These are phyloP conservation scores for Drosophila lacertosa DNA, from an alignment of 1,140 invertebrate genomes.

Conservation along the genomic window DNA sequence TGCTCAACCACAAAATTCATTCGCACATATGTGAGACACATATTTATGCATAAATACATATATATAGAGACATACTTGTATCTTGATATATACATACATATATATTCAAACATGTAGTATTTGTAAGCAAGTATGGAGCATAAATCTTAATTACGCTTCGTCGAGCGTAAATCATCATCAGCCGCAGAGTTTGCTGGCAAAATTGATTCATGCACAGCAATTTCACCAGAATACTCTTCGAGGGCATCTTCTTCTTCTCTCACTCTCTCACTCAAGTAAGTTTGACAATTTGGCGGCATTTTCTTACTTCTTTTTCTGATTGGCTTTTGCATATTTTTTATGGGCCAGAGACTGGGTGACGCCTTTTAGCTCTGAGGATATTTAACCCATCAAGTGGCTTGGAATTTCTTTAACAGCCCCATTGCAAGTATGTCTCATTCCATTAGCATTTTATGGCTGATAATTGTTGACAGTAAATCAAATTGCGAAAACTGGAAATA, in stretches of 20 bases:
- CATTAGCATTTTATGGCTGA: constrained; percentile 38
- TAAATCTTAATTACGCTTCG: constrained; percentile 82
- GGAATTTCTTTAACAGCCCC: constrained; percentile 14
- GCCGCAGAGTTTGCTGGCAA: constrained; percentile 39
- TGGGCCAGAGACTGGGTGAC: constrained; percentile 55
- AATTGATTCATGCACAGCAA: constrained; percentile 64
- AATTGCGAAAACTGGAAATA: constrained; percentile 26
- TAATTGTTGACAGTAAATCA: constrained; percentile 46
- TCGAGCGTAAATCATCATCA: constrained; percentile 80
- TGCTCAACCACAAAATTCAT: constrained; percentile 37
- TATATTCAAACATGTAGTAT: constrained; percentile 15
- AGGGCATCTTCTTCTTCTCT: constrained; percentile 8
- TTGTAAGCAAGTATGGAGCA: constrained; percentile 61
- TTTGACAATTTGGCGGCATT: constrained; percentile 63
- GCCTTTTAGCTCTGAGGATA: constrained; percentile 22
- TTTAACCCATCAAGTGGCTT: constrained; percentile 25
- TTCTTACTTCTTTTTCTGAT: constrained; percentile 10
- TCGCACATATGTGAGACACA: too few relatives aligned
- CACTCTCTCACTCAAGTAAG: constrained; percentile 32
- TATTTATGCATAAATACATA: constrained; percentile 38
- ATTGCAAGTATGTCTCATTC: constrained; percentile 24
- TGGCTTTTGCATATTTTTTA: constrained; percentile 55
- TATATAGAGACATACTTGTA: constrained; percentile 12
- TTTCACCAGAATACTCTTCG: constrained; percentile 43
- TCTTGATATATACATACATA: constrained; percentile 1